These are phyloP conservation scores for Lepus timidus DNA, from an alignment of 2,113 vertebrate species.

Conservation along the genomic window DNA sequence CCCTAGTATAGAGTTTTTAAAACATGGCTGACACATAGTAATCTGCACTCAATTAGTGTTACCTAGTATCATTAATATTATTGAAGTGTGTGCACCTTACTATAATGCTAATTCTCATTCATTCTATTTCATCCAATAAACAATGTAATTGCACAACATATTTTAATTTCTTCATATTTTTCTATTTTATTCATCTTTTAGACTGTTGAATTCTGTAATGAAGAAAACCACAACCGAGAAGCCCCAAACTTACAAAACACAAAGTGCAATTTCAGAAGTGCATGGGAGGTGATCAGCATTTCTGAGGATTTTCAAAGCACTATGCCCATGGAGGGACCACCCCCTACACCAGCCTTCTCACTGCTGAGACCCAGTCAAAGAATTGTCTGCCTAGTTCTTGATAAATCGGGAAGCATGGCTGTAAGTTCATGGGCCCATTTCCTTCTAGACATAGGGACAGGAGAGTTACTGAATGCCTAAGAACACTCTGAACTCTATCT, in stretches of 20 bases:
- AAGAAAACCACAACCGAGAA: constrained; percentile 85
- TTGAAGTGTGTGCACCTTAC: background rate
- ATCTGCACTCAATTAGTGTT: background rate
- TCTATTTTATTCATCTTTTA: constrained; percentile 69
- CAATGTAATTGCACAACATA: background rate
- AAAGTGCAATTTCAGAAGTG: constrained; percentile 84
- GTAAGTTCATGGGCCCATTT: constrained; percentile 75
- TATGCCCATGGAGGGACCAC: background rate
- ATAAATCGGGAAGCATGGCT: constrained; percentile 87
- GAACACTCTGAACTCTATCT: background rate
- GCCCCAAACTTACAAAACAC: constrained; percentile 88
- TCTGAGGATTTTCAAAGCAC: constrained; percentile 84
- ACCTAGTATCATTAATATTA: background rate
- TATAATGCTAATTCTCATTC: background rate
- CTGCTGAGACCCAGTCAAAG: constrained; percentile 81
- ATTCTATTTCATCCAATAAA: constrained; percentile 52
- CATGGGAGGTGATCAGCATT: constrained; percentile 85
- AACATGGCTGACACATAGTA: background rate
- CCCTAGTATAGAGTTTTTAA: background rate
- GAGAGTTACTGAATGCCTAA: background rate
- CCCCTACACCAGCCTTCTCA: constrained; percentile 76
- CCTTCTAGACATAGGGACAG: background rate
- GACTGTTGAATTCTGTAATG: constrained; percentile 86
- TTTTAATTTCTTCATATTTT: background rate
- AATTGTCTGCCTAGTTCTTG: constrained; percentile 86